Conservation (phyloP, 2,113 vertebrate genomes). For the Lampris megalopsis region DNA sequence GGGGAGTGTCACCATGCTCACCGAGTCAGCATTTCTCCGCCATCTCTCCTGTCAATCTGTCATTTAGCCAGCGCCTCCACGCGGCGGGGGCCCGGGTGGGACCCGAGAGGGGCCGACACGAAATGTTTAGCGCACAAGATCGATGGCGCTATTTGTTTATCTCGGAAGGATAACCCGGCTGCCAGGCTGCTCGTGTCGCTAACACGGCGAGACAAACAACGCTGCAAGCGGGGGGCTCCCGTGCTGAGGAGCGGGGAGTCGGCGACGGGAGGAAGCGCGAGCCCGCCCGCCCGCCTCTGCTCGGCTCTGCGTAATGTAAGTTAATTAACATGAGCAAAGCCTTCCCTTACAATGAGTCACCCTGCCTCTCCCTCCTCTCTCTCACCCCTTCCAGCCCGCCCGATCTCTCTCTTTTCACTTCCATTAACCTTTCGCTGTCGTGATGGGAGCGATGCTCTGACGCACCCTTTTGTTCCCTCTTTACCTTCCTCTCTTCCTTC, state of each 20-base stretch:
- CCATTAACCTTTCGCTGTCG: too few relatives aligned
- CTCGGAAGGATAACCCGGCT: constrained; percentile 33
- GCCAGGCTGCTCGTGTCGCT: constrained; percentile 48
- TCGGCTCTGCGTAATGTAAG: too few relatives aligned
- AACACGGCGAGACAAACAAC: constrained; percentile 11
- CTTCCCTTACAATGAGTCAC: neutral
- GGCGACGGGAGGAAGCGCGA: too few relatives aligned
- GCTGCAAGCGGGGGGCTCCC: too few relatives aligned
- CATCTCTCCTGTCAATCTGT: constrained; percentile 41
- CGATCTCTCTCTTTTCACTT: too few relatives aligned
- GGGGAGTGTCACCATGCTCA: constrained; percentile 45
- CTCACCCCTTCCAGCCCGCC: neutral
- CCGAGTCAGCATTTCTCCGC: constrained; percentile 66
- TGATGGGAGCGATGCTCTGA: too few relatives aligned
- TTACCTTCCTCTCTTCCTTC: neutral
- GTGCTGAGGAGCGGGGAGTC: too few relatives aligned
- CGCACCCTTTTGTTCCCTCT: constrained; percentile 9
- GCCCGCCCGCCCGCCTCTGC: too few relatives aligned
- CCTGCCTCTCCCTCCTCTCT: neutral
- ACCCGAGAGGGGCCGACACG: constrained; percentile 41
- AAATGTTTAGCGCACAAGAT: constrained; percentile 38
- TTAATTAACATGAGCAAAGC: neutral
- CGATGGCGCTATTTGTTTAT: constrained; percentile 49
- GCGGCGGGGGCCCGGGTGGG: constrained; percentile 26
- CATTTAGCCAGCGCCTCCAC: constrained; percentile 40